Evolutionary conservation across 2,113 vertebrate genomes (phyloP), one percentile per base, ranked within the genome.

Genomic region (Corvus cornix): DNA sequence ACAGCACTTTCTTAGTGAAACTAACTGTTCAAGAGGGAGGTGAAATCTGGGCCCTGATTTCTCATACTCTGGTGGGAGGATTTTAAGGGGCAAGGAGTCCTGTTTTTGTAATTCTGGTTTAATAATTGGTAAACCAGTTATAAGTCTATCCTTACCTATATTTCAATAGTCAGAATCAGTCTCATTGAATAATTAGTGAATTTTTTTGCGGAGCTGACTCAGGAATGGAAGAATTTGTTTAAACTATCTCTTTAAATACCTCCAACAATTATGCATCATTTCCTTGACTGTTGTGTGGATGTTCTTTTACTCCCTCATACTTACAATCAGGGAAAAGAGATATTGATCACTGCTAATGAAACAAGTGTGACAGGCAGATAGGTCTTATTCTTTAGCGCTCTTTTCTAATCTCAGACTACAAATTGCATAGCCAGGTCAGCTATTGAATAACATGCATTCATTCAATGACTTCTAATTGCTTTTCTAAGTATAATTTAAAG

Each of bases 381-480:
- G 16, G 55, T 78, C 31, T 82, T 68, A 37, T 11, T 64, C 56
- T 60, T 90, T 31, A 87, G n/a, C 3, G 3, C 6, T 39, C 23
- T 86, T 70, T 90, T 67, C 60, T 84, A 81, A 81, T 67, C 39
- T 86, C 56, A 78, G 28, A 72, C 64, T 78, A 89, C 51, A 68
- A 84, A 89, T 84, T 84, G 23, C 60, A 30, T 10, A 43, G 14
- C 27, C 39, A 62, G 62, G 49, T 48, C 58, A 91, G 28, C 28
- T 75, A 79, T 30, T 76, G 27, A 94, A 87, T 43, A 58, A 20
- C 21, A 41, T n/a, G 16, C 20, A 58, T 66, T 82, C 31, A 44
- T 82, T 91, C 74, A 84, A 41, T 35, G 23, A 27, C n/a, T 89
- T 85, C 44, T 92, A 79, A 91, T 91, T 95, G n/a, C 56, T 90